phyloP scores from a whole-genome alignment of 2,113 vertebrate genomes.

The Felis catus region DNA sequence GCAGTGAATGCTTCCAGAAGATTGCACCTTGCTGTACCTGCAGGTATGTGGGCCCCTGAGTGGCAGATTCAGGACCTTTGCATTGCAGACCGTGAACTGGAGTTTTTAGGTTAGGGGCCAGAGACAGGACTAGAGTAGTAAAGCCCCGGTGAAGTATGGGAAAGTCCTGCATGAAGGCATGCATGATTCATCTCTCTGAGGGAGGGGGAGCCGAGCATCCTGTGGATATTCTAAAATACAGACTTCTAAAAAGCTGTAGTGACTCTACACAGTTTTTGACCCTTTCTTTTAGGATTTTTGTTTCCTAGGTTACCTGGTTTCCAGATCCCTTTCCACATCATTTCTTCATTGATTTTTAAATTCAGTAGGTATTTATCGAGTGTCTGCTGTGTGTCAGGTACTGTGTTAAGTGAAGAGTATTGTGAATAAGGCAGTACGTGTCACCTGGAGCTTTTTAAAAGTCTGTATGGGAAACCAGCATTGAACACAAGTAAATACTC shows the following conservation, averaged over 20 bases:
- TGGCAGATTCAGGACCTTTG: neutral
- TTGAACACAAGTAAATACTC: neutral
- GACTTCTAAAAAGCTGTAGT: neutral
- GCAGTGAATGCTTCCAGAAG: neutral
- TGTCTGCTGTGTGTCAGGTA: neutral
- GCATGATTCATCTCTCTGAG: neutral
- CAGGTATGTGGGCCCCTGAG: neutral
- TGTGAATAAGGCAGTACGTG: neutral
- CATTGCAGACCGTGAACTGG: neutral
- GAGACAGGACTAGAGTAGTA: neutral
- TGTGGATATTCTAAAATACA: neutral
- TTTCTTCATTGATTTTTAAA: neutral
- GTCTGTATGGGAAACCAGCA: neutral
- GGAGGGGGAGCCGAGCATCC: neutral
- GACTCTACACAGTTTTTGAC: neutral
- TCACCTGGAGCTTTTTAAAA: neutral
- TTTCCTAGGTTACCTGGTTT: neutral
- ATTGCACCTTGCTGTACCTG: neutral
- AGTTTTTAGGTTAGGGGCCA: neutral
- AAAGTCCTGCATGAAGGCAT: neutral
- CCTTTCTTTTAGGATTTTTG: constrained; percentile 6
- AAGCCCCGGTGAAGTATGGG: neutral
- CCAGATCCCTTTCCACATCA: neutral
- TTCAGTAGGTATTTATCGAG: neutral
- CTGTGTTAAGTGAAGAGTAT: neutral